Evolutionary conservation across 2,888 invertebrate genomes (phyloP).

Genomic region (Eurytoma adleriae): DNA sequence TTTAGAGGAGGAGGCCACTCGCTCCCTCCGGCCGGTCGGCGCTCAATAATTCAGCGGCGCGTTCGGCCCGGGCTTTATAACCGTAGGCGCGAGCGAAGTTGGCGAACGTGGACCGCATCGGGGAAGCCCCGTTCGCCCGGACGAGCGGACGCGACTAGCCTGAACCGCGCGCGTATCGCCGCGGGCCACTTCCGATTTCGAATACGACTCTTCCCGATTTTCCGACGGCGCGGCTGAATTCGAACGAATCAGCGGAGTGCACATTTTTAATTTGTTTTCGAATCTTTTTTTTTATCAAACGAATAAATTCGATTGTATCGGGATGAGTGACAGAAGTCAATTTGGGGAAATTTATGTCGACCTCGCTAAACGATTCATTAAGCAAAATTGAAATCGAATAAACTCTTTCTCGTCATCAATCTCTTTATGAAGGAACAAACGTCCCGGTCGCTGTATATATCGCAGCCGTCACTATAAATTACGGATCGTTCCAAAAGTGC

Average conservation of each 20-base stretch:
- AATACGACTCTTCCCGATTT: too few relatives aligned
- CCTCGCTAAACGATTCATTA: too few relatives aligned
- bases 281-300: too few relatives aligned
- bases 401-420: not conserved
- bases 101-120: constrained; percentile 40
- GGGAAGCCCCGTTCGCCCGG: too few relatives aligned
- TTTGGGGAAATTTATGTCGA: too few relatives aligned
- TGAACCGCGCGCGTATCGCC: constrained; percentile 4
- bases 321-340: too few relatives aligned
- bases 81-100: not conserved
- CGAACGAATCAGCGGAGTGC: too few relatives aligned
- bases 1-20: not conserved
- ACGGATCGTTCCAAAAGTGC: constrained; percentile 21
- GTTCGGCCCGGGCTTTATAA: constrained; percentile 35
- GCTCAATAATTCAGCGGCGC: constrained; percentile 49
- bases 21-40: not conserved
- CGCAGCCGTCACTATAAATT: not conserved
- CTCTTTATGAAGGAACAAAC: not conserved
- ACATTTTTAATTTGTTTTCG: too few relatives aligned
- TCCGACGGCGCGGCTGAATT: too few relatives aligned
- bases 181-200: not conserved
- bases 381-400: too few relatives aligned
- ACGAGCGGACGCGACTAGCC: not conserved
- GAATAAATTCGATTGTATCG: too few relatives aligned
- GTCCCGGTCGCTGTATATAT: not conserved